These are phyloP conservation scores for Chionomys nivalis DNA, from an alignment of 2,113 vertebrate genomes.

Conservation along the genomic window DNA sequence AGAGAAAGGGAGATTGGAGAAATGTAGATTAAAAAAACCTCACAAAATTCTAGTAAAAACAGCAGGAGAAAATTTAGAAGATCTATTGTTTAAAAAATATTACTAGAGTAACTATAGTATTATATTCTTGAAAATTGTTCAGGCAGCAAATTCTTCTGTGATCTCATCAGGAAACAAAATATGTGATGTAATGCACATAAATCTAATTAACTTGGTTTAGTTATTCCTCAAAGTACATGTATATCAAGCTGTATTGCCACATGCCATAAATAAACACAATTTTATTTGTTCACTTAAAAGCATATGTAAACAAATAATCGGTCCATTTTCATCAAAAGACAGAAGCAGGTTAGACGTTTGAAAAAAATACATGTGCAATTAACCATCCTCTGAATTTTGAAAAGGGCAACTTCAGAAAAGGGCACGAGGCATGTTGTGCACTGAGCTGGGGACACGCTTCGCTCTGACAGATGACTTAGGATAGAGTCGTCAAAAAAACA, in stretches of 20 bases:
- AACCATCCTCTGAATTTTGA: constrained; percentile 16
- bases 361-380: constrained; percentile 7
- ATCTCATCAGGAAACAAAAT: not conserved
- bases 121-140: not conserved
- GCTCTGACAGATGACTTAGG: not conserved
- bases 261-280: not conserved
- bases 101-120: not conserved
- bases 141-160: not conserved
- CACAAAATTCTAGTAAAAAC: not conserved
- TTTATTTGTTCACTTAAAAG: not conserved
- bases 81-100: not conserved
- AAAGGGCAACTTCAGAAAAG: constrained; percentile 47
- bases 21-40: not conserved
- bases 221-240: not conserved
- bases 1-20: not conserved
- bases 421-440: not conserved
- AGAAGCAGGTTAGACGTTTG: not conserved
- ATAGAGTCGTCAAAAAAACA: not conserved
- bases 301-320: not conserved
- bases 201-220: not conserved
- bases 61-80: not conserved
- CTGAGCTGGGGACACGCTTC: not conserved
- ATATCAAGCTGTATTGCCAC: not conserved
- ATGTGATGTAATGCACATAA: not conserved
- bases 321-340: not conserved